Evolutionary conservation across 2,797 vertebrate genomes (phyloP).

Genomic region (Pachyuromys duprasi): DNA sequence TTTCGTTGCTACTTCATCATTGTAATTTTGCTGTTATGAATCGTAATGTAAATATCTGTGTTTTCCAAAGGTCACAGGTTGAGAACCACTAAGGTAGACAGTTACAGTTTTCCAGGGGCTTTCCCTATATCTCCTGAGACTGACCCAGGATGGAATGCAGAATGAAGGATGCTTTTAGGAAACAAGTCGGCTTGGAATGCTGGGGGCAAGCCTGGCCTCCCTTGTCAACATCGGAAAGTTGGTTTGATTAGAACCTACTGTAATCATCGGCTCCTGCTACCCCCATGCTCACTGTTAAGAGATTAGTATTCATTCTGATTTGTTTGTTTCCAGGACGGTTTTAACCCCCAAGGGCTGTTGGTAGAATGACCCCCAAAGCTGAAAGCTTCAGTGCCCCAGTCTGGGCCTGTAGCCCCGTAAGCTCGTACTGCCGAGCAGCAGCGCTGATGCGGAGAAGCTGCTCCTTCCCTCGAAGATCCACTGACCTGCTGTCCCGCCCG

Average conservation of each 20-base stretch:
- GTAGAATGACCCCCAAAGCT: conserved; percentile 68
- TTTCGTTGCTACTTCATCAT: neutral
- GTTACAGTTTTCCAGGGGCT: neutral
- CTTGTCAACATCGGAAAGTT: conserved; percentile 67
- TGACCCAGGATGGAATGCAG: conserved; percentile 79
- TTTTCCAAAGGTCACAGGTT: neutral
- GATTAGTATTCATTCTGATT: conserved; percentile 63
- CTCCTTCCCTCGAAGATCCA: conserved; percentile 84
- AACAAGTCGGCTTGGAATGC: conserved; percentile 76
- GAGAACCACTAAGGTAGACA: neutral
- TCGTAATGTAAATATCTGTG: neutral
- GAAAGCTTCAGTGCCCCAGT: conserved; percentile 78
- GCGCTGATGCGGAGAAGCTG: conserved; percentile 55
- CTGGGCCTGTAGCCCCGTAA: conserved; percentile 72
- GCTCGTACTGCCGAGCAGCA: conserved; percentile 69
- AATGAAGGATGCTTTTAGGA: conserved; percentile 79
- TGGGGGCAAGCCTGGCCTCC: conserved; percentile 70
- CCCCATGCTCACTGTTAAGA: conserved; percentile 50
- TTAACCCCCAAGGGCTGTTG: conserved; percentile 57
- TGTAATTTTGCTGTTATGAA: neutral
- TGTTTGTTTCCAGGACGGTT: conserved; percentile 63
- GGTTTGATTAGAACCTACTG: conserved; percentile 61
- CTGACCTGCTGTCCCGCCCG: conserved; percentile 80
- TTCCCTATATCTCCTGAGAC: conserved; percentile 47
- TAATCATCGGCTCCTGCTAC: conserved; percentile 75